These are phyloP conservation scores for Labeo rohita DNA, from an alignment of 2,113 vertebrate species.

Conservation along the genomic window DNA sequence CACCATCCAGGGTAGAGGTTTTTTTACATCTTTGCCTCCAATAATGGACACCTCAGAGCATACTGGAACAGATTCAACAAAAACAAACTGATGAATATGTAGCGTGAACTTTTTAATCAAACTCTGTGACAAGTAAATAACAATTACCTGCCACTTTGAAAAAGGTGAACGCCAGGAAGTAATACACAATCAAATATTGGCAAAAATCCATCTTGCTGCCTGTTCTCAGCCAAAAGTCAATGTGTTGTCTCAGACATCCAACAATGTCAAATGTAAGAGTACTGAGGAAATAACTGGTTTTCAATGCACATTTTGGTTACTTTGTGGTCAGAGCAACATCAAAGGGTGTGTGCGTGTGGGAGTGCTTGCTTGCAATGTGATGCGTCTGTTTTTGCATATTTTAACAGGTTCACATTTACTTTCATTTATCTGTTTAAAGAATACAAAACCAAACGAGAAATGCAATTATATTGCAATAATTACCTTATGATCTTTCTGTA, in stretches of 20 bases:
- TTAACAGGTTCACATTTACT: not conserved
- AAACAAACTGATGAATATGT: not conserved
- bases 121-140: not conserved
- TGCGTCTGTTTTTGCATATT: slow-evolving; percentile 3
- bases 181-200: not conserved
- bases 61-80: slow-evolving; percentile 19
- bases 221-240: not conserved
- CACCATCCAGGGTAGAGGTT: slow-evolving; percentile 48
- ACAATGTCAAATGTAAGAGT: not conserved
- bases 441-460: not conserved
- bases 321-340: slow-evolving; percentile 28
- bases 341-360: not conserved
- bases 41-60: slow-evolving; percentile 40
- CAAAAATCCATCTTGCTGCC: slow-evolving; percentile 7
- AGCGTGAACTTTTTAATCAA: not conserved
- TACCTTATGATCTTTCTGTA: not conserved
- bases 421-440: not conserved
- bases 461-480: not conserved
- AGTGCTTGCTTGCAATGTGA: slow-evolving; percentile 9
- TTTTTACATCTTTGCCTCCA: slow-evolving; percentile 51
- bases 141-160: slow-evolving; percentile 45
- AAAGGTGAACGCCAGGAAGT: not conserved
- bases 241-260: not conserved
- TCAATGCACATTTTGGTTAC: not conserved
- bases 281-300: not conserved